Conservation (phyloP, 2,113 vertebrate species). For the Larimichthys crocea region DNA sequence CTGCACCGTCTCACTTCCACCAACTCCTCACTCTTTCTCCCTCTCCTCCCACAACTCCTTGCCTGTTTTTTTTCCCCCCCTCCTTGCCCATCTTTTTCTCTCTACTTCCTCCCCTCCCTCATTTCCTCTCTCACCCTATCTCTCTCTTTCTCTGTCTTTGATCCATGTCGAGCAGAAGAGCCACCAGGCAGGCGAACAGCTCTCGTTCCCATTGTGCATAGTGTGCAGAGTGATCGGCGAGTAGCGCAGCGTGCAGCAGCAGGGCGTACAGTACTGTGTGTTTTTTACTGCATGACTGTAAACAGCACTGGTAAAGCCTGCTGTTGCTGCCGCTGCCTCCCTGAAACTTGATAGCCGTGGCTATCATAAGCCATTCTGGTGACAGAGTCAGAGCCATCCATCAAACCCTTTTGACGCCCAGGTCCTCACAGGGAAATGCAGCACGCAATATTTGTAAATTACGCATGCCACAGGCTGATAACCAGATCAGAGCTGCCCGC, state of each 20-base stretch:
- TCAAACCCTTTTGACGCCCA: conserved; percentile 45
- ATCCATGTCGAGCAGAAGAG: conserved; percentile 69
- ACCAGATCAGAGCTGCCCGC: conserved; percentile 42
- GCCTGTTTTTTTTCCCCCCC: conserved; percentile 25
- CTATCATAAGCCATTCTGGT: conserved; percentile 66
- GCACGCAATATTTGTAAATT: conserved; percentile 58
- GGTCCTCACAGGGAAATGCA: conserved; percentile 29
- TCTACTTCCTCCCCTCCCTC: conserved; percentile 61
- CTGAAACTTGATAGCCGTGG: conserved; percentile 35
- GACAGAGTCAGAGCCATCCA: conserved; percentile 59
- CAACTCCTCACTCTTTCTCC: conserved; percentile 5
- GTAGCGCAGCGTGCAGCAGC: conserved; percentile 68
- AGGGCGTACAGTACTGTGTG: conserved; percentile 42
- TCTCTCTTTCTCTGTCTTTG: conserved; percentile 62
- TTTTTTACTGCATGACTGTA: conserved; percentile 73
- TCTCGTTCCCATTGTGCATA: conserved; percentile 68
- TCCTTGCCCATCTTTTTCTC: conserved; percentile 43
- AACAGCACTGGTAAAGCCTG: conserved; percentile 67
- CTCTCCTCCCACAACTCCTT: conserved; percentile 36
- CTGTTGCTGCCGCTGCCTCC: conserved; percentile 16
- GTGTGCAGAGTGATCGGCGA: conserved; percentile 69
- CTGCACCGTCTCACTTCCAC: conserved; percentile 43
- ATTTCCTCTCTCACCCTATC: conserved; percentile 48
- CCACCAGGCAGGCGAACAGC: conserved; percentile 61
- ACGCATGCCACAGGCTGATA: conserved; percentile 58